phyloP scores from a whole-genome alignment of 2,113 vertebrate species.

The Rhinopithecus roxellana region DNA sequence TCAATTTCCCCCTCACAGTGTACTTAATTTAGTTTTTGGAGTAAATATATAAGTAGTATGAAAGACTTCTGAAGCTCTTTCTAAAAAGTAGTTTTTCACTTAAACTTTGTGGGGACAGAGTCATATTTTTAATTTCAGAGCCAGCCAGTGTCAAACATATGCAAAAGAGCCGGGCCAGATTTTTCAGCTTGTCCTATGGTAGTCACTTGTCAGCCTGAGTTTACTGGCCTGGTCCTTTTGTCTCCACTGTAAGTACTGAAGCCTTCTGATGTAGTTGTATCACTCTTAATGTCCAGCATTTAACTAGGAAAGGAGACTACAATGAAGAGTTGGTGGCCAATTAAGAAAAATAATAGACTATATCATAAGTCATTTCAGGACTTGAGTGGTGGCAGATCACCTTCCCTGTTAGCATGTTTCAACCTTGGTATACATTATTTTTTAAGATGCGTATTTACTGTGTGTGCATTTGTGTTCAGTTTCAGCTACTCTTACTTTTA shows the following conservation, averaged over 20 bases:
- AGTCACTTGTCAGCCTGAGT: conserved; percentile 42
- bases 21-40: conserved; percentile 56
- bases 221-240: conserved; percentile 43
- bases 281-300: conserved; percentile 41
- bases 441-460: neutral
- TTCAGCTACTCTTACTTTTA: neutral
- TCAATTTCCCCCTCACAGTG: neutral
- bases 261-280: neutral
- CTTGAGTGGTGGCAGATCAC: neutral
- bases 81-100: neutral
- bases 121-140: conserved; percentile 58
- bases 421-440: neutral
- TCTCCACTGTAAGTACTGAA: conserved; percentile 34
- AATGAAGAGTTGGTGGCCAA: conserved; percentile 15
- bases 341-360: conserved; percentile 12
- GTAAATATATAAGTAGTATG: conserved; percentile 3
- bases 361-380: conserved; percentile 11
- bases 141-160: conserved; percentile 40
- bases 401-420: neutral
- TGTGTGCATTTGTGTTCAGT: neutral
- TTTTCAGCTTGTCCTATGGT: conserved; percentile 23
- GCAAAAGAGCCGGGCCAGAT: neutral
- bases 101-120: conserved; percentile 44
- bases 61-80: conserved; percentile 15
- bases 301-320: conserved; percentile 18